Conservation (phyloP, 1,140 invertebrate genomes). For the Stegodyphus mimosarum region DNA sequence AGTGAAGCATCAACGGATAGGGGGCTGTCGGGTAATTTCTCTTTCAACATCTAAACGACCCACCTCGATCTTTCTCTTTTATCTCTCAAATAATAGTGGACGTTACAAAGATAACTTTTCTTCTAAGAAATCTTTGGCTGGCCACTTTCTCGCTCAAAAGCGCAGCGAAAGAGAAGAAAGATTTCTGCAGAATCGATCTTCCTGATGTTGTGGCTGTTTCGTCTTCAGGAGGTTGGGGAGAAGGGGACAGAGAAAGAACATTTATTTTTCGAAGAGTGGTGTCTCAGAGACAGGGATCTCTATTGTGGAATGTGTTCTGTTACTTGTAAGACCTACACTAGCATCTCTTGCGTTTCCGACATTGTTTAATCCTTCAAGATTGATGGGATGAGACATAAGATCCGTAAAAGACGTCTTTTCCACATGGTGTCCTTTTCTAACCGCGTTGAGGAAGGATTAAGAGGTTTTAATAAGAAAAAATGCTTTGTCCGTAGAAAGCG, state of each 20-base stretch:
- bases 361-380: too few species aligned
- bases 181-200: not conserved
- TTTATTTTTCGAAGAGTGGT: too few species aligned
- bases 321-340: not conserved
- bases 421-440: not conserved
- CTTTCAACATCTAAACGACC: too few species aligned
- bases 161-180: not conserved
- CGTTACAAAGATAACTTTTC: too few species aligned
- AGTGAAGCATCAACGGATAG: too few species aligned
- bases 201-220: not conserved
- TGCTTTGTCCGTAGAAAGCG: too few species aligned
- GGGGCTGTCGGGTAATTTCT: too few species aligned
- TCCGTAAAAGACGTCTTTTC: constrained; percentile 11
- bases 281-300: not conserved
- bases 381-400: constrained; percentile 1
- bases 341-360: not conserved
- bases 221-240: not conserved
- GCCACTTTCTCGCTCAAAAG: not conserved
- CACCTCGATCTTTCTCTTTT: too few species aligned
- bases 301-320: constrained; percentile 26
- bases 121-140: not conserved
- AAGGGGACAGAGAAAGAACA: too few species aligned
- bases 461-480: not conserved
- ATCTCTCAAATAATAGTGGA: too few species aligned
- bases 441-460: constrained; percentile 15